Percentiles rank a stretch among this genome's conserved stretches.
These are phyloP conservation scores for Cantharis rufa DNA, from an alignment of 2,888 invertebrate species.

Conservation along the genomic window DNA sequence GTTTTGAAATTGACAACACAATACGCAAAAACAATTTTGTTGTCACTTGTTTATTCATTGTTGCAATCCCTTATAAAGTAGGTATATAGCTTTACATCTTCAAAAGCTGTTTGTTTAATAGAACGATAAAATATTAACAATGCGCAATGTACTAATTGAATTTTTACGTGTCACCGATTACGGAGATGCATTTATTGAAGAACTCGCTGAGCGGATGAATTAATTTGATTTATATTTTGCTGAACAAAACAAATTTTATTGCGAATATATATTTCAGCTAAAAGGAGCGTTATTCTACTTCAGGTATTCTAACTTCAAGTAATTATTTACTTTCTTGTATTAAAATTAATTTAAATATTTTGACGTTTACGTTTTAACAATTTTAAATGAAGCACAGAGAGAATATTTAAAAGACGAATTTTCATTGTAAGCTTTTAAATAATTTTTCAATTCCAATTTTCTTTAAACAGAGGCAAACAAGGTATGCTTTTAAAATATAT, in stretches of 20 bases:
- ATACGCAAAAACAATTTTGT: background rate
- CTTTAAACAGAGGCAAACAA: too few species aligned
- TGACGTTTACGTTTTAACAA: background rate
- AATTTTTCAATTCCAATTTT: background rate
- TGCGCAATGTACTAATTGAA: conserved; percentile 14
- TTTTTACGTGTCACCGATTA: conserved; percentile 27
- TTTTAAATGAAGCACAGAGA: background rate
- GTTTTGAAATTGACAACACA: too few species aligned
- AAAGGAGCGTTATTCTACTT: background rate
- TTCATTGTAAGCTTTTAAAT: background rate
- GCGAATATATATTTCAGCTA: background rate
- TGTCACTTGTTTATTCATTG: background rate
- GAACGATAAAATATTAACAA: background rate
- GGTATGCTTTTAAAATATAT: too few species aligned
- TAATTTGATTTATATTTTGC: conserved; percentile 15
- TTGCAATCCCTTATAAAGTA: background rate
- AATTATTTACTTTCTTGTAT: background rate
- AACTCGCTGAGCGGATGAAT: conserved; percentile 4
- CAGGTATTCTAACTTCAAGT: background rate
- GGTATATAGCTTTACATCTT: background rate
- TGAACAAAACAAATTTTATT: background rate
- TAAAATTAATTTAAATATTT: background rate
- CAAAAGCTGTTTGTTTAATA: background rate
- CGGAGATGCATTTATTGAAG: conserved; percentile 10
- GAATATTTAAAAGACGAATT: background rate